phyloP scores from a whole-genome alignment of 2,797 vertebrate genomes.

The Gymnothorax reevesii region DNA sequence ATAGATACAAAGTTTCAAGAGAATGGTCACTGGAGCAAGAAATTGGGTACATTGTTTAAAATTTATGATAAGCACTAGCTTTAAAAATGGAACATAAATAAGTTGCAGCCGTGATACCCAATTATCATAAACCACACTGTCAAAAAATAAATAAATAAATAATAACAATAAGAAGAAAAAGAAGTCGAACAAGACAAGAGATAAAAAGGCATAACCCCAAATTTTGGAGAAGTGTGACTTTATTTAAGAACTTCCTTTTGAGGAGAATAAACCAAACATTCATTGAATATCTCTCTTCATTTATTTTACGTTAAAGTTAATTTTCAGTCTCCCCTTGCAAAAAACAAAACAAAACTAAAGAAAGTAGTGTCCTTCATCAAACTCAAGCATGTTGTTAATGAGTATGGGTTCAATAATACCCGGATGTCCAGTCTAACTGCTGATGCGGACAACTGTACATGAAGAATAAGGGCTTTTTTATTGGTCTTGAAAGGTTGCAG shows the following conservation, averaged over 20 bases:
- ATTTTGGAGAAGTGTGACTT: slow-evolving; percentile 87
- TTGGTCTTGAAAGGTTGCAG: neutral
- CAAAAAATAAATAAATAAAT: slow-evolving; percentile 43
- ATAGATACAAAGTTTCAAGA: slow-evolving; percentile 85
- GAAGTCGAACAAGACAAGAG: slow-evolving; percentile 30
- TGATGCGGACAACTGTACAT: neutral
- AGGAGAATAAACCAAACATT: slow-evolving; percentile 2
- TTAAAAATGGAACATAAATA: slow-evolving; percentile 56
- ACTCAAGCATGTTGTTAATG: neutral
- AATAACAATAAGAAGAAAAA: slow-evolving; percentile 45
- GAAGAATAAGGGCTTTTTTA: slow-evolving; percentile 4
- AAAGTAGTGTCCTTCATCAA: neutral
- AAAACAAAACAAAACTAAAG: neutral
- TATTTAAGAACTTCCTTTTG: slow-evolving; percentile 76
- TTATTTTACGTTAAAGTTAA: neutral
- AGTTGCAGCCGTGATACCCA: slow-evolving; percentile 59
- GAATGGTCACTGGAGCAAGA: slow-evolving; percentile 83
- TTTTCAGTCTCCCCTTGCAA: neutral
- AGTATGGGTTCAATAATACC: neutral
- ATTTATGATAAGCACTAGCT: slow-evolving; percentile 67
- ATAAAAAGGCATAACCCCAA: slow-evolving; percentile 75
- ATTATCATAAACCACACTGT: slow-evolving; percentile 37
- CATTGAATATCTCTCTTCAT: slow-evolving; percentile 4
- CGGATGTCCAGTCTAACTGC: neutral
- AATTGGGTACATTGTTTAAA: slow-evolving; percentile 82